phyloP scores from a whole-genome alignment of 2,113 vertebrate species.

The Burhinus bistriatus region DNA sequence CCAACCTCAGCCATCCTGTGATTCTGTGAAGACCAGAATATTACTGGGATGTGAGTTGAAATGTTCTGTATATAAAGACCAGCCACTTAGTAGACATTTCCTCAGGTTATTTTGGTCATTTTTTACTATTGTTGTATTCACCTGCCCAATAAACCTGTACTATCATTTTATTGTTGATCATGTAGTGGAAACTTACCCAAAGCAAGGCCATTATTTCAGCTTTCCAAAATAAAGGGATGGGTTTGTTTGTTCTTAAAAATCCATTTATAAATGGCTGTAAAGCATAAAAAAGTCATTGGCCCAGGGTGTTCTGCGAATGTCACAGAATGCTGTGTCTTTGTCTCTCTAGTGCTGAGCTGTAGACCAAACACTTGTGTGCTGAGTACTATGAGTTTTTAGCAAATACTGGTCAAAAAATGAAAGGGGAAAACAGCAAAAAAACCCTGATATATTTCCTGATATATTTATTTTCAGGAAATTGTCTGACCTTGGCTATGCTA shows the following conservation, averaged over 20 bases:
- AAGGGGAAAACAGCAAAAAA: not conserved
- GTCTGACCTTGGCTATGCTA: slow-evolving; percentile 58
- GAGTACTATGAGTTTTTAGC: not conserved
- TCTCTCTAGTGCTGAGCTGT: not conserved
- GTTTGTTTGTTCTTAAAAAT: not conserved
- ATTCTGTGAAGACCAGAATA: not conserved
- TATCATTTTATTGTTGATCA: not conserved
- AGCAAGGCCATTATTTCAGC: not conserved
- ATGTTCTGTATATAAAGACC: not conserved
- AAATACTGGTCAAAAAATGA: slow-evolving; percentile 44
- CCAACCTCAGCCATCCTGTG: not conserved
- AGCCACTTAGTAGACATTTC: not conserved
- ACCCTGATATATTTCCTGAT: too few relatives aligned
- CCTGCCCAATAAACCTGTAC: not conserved
- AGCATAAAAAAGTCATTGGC: not conserved
- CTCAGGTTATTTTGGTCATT: not conserved
- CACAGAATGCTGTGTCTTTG: slow-evolving; percentile 23
- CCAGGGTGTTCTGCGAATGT: not conserved
- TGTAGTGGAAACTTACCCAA: not conserved
- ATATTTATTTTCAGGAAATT: slow-evolving; percentile 31
- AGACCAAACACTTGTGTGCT: slow-evolving; percentile 54
- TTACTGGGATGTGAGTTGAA: not conserved
- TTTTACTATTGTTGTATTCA: not conserved
- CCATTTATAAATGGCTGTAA: not conserved
- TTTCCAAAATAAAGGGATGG: not conserved